Base-by-base conservation (phyloP, 2,113 vertebrate genomes). In the Lophura nycthemera region DNA sequence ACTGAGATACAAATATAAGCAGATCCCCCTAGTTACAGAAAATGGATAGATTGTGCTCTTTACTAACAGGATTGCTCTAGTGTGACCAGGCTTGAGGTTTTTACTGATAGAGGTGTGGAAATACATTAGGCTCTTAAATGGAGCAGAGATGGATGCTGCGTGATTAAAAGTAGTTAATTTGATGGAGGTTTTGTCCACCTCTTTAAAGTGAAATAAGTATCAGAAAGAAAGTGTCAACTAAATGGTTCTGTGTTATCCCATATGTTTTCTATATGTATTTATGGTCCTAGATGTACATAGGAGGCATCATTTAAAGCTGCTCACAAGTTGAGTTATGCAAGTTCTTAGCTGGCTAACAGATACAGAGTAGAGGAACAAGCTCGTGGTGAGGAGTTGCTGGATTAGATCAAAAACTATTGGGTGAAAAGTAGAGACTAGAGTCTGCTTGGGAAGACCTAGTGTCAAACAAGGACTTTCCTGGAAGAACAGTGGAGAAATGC, bases 311-410 rank as follows among this genome's bases (percentile, higher is more conserved):
- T 61, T 30, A 18, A 78, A 87, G 13, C n/a, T 45, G 29, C 29
- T 82, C 38, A 56, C 8, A 54, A 6, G 16, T 50, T 79, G 18
- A 3, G 17, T 80, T 72, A 17, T 3, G 0, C 0, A 7, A 16
- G 13, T 83, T 91, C 50, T 79, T 65, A 32, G 34, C 12, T 56
- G 27, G 5, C 60, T 71, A 64, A 34, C 2, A 5, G 11, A 3
- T 48, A 45, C 50, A 77, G 13, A 80, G 25, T 12, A 75, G 21
- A 66, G 50, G 64, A 74, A 38, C 32, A 57, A 67, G 17, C 25
- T 90, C 78, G 38, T 25, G 42, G 12, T 48, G n/a, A 8, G 8
- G 6, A 61, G 48, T 6, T 73, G 7, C 29, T 92, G 74, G 30
- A 38, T 75, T 36, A 61, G 11, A 20, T 81, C 40, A 45, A 45